Base-by-base conservation (phyloP, 1,140 invertebrate genomes). In the Leptoteleia sp. region DNA sequence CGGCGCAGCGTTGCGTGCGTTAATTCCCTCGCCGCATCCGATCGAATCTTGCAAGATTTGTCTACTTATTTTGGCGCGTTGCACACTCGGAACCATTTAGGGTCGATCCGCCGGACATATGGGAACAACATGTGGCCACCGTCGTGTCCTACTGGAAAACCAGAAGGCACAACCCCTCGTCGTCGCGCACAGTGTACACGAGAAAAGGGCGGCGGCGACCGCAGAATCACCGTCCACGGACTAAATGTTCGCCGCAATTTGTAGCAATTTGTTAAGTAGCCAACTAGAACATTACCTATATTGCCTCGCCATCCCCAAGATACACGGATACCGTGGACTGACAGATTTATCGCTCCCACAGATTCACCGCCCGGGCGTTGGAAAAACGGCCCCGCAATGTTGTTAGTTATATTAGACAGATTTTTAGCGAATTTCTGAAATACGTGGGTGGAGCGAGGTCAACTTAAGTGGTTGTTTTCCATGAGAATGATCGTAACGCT, bases 241-340 rank as follows among this genome's bases (percentile, higher is more conserved):
- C 86, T 89, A 89, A 89, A 88, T 84, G 88, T 76, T 84, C 76
- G 70, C 82, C 86, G 84, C 88, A 89, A 89, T 89, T 89, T 89
- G 88, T 89, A 89, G 87, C 88, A 89, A 89, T 89, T 89, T 89
- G 88, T 89, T 89, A 89, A 89, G 88, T 89, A 89, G 87, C 87
- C 81, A 80, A 83, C 83, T 84, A 83, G 84, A 89, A 88, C 88
- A 89, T 89, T 89, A 89, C 85, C 86, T 89, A 86, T 89, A 89
- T 89, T 89, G 83, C 84, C 76, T 75, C 55, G 47, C 72, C 57
- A 65, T 64, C 64, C 82, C 67, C 61, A 82, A 87, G 82, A 87
- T 87, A 87, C 85, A 88, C 81, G 81, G 77, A 61, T 70, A 27
- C 54, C 45, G n/a, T n/a, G 43, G 17, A 55, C 61, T 81, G 61